Percentiles rank a stretch among this genome's conserved stretches.
phyloP scores from a whole-genome alignment of 1,140 invertebrate species.

The Monomorium pharaonis region DNA sequence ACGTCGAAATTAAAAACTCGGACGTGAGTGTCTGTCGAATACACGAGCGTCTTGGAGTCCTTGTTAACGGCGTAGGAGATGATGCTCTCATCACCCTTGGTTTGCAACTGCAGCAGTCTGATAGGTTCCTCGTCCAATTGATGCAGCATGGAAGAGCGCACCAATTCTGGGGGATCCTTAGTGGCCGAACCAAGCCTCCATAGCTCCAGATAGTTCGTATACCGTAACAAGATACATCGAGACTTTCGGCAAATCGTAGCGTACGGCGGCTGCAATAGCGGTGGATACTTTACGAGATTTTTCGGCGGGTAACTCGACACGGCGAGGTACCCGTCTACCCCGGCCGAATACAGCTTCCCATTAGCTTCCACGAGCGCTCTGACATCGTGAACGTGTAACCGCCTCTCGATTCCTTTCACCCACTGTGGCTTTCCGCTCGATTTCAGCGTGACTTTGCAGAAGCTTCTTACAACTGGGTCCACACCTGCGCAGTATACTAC shows the following conservation, averaged over 20 bases:
- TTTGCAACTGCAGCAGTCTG: conserved; percentile 88
- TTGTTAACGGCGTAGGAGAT: conserved; percentile 89
- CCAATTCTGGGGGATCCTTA: conserved; percentile 68
- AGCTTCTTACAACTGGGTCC: conserved; percentile 91
- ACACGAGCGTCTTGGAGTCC: conserved; percentile 89
- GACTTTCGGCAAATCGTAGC: conserved; percentile 86
- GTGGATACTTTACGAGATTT: conserved; percentile 89
- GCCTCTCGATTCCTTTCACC: conserved; percentile 92
- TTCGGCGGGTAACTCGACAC: conserved; percentile 88
- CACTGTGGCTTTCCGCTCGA: conserved; percentile 87
- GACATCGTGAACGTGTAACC: conserved; percentile 94
- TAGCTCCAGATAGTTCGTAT: conserved; percentile 88
- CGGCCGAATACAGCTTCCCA: conserved; percentile 91
- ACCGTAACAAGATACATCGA: conserved; percentile 89
- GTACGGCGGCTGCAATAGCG: conserved; percentile 88
- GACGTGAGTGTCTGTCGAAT: conserved; percentile 89
- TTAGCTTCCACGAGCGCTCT: conserved; percentile 88
- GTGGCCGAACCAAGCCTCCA: conserved; percentile 86
- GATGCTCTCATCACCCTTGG: conserved; percentile 88
- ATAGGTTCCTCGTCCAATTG: conserved; percentile 86
- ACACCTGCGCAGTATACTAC: conserved; percentile 92
- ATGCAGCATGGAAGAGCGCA: conserved; percentile 73
- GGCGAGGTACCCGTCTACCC: conserved; percentile 91
- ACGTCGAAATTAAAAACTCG: conserved; percentile 89
- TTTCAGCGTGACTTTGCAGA: conserved; percentile 88